A percentile compares a stretch with the other conserved stretches of the same genome.
These are phyloP conservation scores for Druon quercuslanigerum DNA, from an alignment of 1,140 invertebrate species.

Conservation along the genomic window DNA sequence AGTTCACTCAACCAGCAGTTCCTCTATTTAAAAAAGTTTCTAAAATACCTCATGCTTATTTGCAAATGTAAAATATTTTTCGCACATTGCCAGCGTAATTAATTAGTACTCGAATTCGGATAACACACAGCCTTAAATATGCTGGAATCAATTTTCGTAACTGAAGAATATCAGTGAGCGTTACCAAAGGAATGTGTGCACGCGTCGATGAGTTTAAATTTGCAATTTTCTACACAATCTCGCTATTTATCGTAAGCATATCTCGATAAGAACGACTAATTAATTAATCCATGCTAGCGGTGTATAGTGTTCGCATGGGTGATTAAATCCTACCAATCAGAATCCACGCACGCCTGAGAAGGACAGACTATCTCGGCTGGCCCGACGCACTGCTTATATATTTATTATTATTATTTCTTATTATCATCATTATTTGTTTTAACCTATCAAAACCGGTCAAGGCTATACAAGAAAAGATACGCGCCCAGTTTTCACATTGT, in stretches of 20 bases:
- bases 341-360: conserved; percentile 39
- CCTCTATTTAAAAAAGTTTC: too few relatives aligned
- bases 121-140: not conserved
- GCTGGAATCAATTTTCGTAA: not conserved
- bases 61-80: too few relatives aligned
- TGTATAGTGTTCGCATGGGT: not conserved
- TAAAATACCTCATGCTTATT: too few relatives aligned
- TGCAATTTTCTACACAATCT: not conserved
- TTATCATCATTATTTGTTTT: not conserved
- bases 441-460: conserved; percentile 66
- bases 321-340: conserved; percentile 2
- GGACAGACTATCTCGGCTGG: conserved; percentile 38
- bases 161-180: not conserved
- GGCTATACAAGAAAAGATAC: conserved; percentile 62
- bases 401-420: too few relatives aligned
- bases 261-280: conserved; percentile 17
- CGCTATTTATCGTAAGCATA: not conserved
- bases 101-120: too few relatives aligned
- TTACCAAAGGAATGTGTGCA: conserved; percentile 8
- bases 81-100: too few relatives aligned
- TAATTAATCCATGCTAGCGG: conserved; percentile 14
- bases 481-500: conserved; percentile 67
- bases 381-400: conserved; percentile 54
- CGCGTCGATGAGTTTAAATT: not conserved
- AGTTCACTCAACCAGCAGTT: too few relatives aligned